phyloP scores from a whole-genome alignment of 1,140 invertebrate species.

The Trichonephila inaurata region DNA sequence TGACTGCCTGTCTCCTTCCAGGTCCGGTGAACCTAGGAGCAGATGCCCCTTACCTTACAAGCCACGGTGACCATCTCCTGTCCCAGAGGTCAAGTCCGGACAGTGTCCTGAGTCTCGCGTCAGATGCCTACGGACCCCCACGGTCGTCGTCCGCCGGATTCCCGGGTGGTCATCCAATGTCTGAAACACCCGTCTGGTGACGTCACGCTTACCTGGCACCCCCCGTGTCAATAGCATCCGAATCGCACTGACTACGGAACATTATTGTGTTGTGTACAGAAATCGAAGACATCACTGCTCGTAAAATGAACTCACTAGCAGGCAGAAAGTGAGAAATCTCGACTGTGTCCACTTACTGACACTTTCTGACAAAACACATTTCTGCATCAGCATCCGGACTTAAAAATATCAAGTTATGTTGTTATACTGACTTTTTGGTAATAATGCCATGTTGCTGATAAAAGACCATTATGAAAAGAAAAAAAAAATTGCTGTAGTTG shows the following conservation, averaged over 20 bases:
- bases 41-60: conserved; percentile 73
- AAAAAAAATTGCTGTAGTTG: too few species aligned
- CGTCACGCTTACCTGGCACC: conserved; percentile 62
- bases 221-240: conserved; percentile 43
- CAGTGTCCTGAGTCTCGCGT: conserved; percentile 74
- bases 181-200: conserved; percentile 76
- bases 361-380: neutral
- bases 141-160: conserved; percentile 69
- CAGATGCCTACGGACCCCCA: conserved; percentile 74
- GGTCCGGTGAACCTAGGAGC: conserved; percentile 73
- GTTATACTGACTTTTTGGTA: too few species aligned
- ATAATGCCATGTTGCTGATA: too few species aligned
- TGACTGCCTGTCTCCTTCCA: conserved; percentile 38
- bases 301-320: neutral
- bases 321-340: neutral
- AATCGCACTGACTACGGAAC: conserved; percentile 32
- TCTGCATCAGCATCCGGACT: neutral
- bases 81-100: conserved; percentile 76
- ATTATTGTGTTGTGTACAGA: neutral
- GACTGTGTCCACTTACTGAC: neutral
- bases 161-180: conserved; percentile 61
- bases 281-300: neutral
- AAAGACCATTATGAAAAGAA: too few species aligned
- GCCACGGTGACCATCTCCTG: conserved; percentile 71
- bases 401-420: too few species aligned